Conservation (phyloP, 2,888 invertebrate species). For the Chymomyza caudatula region DNA sequence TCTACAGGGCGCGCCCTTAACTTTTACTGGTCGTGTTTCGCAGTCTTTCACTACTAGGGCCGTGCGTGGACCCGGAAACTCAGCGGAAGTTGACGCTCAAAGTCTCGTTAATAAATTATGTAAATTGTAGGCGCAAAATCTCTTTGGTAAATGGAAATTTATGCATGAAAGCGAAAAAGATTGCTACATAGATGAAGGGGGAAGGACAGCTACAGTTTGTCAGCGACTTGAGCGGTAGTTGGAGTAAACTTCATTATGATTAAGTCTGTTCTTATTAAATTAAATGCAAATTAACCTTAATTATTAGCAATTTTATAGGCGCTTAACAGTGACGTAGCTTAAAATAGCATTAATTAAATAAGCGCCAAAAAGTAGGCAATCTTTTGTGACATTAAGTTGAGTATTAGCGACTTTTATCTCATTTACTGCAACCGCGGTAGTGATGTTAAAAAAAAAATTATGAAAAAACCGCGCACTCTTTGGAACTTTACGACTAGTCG, state of each 20-base stretch:
- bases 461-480: no score
- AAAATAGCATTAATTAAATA: not conserved
- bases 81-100: conserved; percentile 65
- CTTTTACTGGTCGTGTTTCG: not conserved
- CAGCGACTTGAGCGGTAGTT: conserved; percentile 55
- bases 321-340: not conserved
- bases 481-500: no score
- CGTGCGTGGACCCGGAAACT: not conserved
- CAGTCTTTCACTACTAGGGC: not conserved
- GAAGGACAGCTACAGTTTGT: conserved; percentile 9
- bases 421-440: not conserved
- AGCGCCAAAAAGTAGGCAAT: not conserved
- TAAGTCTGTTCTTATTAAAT: conserved; percentile 47
- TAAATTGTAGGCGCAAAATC: conserved; percentile 67
- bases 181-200: conserved; percentile 7
- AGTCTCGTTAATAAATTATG: conserved; percentile 69
- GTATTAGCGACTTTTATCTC: not conserved
- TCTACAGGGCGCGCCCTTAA: not conserved
- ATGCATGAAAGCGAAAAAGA: conserved; percentile 30
- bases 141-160: conserved; percentile 47
- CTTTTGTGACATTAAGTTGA: not conserved
- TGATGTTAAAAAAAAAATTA: no score
- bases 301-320: conserved; percentile 23
- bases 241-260: conserved; percentile 56
- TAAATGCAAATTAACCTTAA: conserved; percentile 54